Percentiles rank a stretch among this genome's conserved stretches.
Evolutionary conservation across 2,888 invertebrate genomes (phyloP).

Genomic region (Halocaridina rubra): DNA sequence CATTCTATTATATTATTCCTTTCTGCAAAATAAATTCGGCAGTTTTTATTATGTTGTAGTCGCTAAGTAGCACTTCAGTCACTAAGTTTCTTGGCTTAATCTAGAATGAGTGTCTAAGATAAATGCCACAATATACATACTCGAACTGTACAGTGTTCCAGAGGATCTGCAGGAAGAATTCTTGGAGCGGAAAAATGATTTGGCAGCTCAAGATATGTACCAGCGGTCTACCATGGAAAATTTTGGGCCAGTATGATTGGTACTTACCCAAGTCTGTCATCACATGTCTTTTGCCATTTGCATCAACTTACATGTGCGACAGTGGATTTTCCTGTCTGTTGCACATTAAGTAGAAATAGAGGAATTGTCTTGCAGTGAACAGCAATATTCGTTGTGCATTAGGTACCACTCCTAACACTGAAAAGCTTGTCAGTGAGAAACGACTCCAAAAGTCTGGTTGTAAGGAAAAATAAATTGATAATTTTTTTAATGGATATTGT

Average conservation of each 20-base stretch:
- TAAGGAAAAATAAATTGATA: neutral
- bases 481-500: no score
- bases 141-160: neutral
- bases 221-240: neutral
- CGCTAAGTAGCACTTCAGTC: no score
- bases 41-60: no score
- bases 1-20: no score
- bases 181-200: neutral
- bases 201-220: neutral
- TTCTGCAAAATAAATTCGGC: no score
- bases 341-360: neutral
- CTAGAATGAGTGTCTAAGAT: no score
- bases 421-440: neutral
- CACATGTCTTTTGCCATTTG: constrained; percentile 7
- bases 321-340: constrained; percentile 9
- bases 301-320: constrained; percentile 12
- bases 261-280: constrained; percentile 15
- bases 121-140: no score
- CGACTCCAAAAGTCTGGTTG: neutral
- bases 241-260: constrained; percentile 6
- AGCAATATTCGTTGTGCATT: neutral
- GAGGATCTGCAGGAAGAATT: neutral
- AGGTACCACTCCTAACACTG: neutral
- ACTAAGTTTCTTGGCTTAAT: no score
- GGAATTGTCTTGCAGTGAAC: neutral